phyloP scores from a whole-genome alignment of 2,797 vertebrate genomes.

The Hipposideros larvatus region DNA sequence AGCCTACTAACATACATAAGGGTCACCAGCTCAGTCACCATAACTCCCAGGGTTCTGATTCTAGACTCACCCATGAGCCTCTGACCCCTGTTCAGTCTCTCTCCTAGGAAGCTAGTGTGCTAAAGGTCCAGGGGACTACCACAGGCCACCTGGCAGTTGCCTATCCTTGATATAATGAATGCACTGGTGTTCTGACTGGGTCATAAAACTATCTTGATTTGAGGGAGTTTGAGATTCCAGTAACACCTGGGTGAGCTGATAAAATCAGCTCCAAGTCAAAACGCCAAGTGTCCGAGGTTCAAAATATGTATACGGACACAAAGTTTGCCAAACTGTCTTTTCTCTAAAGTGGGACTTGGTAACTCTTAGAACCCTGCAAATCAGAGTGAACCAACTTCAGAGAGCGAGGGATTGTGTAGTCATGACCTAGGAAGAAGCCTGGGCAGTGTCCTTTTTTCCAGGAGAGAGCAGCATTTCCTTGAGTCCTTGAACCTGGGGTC shows the following conservation, averaged over 20 bases:
- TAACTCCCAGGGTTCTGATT: not conserved
- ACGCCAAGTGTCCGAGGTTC: not conserved
- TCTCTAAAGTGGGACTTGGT: not conserved
- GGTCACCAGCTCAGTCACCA: not conserved
- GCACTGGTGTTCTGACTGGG: not conserved
- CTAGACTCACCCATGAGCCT: not conserved
- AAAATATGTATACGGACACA: not conserved
- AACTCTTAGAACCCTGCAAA: not conserved
- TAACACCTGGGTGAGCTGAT: not conserved
- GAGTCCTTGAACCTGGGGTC: not conserved
- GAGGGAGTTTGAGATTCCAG: not conserved
- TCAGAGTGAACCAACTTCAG: not conserved
- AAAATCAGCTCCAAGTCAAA: slow-evolving; percentile 29
- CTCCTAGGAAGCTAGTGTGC: not conserved
- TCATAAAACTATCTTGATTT: not conserved
- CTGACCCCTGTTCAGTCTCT: not conserved
- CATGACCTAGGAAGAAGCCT: not conserved
- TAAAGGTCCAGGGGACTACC: not conserved
- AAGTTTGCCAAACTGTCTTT: not conserved
- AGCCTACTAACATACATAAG: not conserved
- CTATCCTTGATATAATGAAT: not conserved
- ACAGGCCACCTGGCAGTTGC: not conserved
- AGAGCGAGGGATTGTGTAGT: not conserved
- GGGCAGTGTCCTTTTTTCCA: not conserved
- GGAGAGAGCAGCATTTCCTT: not conserved